A percentile compares a stretch with the other conserved stretches of the same genome.
Evolutionary conservation across 1,140 invertebrate genomes (phyloP).

Genomic region (Pseudomyrmex cubaensis): DNA sequence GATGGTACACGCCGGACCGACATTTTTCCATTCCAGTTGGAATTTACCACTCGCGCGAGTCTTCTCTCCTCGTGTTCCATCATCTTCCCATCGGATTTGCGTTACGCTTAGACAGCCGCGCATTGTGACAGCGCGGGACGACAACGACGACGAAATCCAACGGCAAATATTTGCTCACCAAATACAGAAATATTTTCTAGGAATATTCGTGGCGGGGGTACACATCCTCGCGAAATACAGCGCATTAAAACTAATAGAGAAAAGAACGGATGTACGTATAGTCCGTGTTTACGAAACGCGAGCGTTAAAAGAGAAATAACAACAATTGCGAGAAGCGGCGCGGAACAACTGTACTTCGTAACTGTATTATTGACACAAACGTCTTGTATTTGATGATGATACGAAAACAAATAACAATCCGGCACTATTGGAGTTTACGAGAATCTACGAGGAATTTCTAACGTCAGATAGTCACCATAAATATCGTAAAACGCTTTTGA

Average conservation of each 20-base stretch:
- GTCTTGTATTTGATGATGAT: no score
- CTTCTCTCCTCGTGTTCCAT: conserved; percentile 50
- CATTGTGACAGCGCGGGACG: conserved; percentile 38
- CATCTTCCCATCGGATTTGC: conserved; percentile 59
- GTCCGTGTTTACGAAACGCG: no score
- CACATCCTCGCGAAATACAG: conserved; percentile 6
- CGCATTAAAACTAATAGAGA: conserved; percentile 43
- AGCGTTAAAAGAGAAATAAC: background rate
- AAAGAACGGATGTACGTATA: no score
- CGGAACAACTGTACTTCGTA: background rate
- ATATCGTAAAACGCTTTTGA: background rate
- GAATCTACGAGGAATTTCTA: conserved; percentile 6
- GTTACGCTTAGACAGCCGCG: conserved; percentile 56
- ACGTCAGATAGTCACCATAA: background rate
- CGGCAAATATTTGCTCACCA: conserved; percentile 56
- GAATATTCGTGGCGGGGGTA: conserved; percentile 2
- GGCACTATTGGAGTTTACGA: conserved; percentile 1
- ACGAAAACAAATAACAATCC: background rate
- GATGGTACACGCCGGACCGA: conserved; percentile 26
- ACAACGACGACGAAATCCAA: conserved; percentile 30
- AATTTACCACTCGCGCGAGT: conserved; percentile 62
- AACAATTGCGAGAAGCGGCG: background rate
- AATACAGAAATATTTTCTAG: conserved; percentile 54
- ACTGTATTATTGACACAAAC: conserved; percentile 22
- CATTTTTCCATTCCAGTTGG: conserved; percentile 69